Evolutionary conservation across 1,140 invertebrate genomes (phyloP).

Genomic region (Drosophila ironensis): DNA sequence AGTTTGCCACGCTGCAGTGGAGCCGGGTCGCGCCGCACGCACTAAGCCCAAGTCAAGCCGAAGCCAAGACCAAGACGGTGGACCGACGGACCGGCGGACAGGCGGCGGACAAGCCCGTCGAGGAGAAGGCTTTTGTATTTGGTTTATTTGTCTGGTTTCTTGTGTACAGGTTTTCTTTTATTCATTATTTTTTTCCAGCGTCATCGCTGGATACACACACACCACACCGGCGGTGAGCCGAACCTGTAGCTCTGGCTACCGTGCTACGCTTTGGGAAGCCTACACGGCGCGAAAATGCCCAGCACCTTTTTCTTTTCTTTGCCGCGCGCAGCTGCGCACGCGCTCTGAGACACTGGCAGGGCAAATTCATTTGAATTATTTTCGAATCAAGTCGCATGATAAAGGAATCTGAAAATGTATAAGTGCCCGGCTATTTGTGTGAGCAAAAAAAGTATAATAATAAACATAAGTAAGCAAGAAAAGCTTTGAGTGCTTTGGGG

Average conservation of each 20-base stretch:
- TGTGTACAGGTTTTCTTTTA: slow-evolving; percentile 79
- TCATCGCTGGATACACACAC: slow-evolving; percentile 53
- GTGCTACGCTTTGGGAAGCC: slow-evolving; percentile 60
- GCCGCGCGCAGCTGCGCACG: slow-evolving; percentile 28
- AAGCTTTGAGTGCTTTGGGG: slow-evolving; percentile 56
- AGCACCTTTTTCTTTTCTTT: slow-evolving; percentile 13
- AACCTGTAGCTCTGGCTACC: slow-evolving; percentile 55
- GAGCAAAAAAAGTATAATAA: slow-evolving; percentile 4
- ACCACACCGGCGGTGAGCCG: slow-evolving; percentile 7
- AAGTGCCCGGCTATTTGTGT: slow-evolving; percentile 18
- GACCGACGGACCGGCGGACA: too few relatives aligned
- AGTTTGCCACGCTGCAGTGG: slow-evolving; percentile 71
- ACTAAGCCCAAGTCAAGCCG: slow-evolving; percentile 45
- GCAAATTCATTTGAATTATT: slow-evolving; percentile 33
- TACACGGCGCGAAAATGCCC: slow-evolving; percentile 60
- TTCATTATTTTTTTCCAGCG: slow-evolving; percentile 78
- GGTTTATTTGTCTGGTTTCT: slow-evolving; percentile 59
- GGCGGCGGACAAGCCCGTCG: slow-evolving; percentile 16
- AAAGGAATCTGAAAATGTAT: slow-evolving; percentile 39
- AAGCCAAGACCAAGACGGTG: slow-evolving; percentile 32
- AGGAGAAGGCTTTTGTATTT: slow-evolving; percentile 68
- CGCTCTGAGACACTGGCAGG: slow-evolving; percentile 15
- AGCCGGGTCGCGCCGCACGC: slow-evolving; percentile 56
- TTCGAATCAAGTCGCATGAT: slow-evolving; percentile 54
- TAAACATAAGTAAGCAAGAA: slow-evolving; percentile 49